Evolutionary conservation across 2,888 invertebrate species (phyloP).

Genomic region (Abscondita cerata): DNA sequence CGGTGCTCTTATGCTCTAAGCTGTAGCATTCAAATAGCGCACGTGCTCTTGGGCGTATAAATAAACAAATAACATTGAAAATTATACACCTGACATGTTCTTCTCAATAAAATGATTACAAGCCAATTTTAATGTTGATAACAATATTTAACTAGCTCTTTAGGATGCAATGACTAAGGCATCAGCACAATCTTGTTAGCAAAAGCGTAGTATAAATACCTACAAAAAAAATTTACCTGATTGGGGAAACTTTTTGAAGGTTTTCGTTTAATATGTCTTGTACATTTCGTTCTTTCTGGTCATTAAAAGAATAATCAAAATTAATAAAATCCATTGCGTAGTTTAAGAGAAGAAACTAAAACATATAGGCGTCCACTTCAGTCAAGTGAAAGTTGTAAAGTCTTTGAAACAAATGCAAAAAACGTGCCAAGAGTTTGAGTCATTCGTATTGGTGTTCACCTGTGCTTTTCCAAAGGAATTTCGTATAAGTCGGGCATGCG

Average conservation of each 20-base stretch:
- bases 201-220: too few species aligned
- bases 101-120: too few species aligned
- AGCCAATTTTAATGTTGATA: too few species aligned
- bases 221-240: slow-evolving; percentile 42
- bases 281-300: slow-evolving; percentile 43
- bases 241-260: slow-evolving; percentile 42
- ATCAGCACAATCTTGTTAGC: too few species aligned
- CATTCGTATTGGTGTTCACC: slow-evolving; percentile 52
- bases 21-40: too few species aligned
- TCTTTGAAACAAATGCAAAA: slow-evolving; percentile 34
- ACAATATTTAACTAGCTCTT: too few species aligned
- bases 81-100: too few species aligned
- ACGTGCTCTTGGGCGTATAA: too few species aligned
- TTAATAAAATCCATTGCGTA: slow-evolving; percentile 25
- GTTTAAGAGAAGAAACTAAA: not conserved
- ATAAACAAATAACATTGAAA: not conserved
- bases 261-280: slow-evolving; percentile 49
- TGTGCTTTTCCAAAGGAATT: slow-evolving; percentile 48
- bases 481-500: slow-evolving; percentile 45
- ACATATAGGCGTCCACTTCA: slow-evolving; percentile 4
- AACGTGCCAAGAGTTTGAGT: slow-evolving; percentile 44
- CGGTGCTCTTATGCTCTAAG: too few species aligned
- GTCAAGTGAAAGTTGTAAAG: slow-evolving; percentile 34
- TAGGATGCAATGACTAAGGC: too few species aligned
- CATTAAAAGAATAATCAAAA: slow-evolving; percentile 21